These are phyloP conservation scores for Eueides isabella DNA, from an alignment of 1,140 invertebrate species.

Conservation along the genomic window DNA sequence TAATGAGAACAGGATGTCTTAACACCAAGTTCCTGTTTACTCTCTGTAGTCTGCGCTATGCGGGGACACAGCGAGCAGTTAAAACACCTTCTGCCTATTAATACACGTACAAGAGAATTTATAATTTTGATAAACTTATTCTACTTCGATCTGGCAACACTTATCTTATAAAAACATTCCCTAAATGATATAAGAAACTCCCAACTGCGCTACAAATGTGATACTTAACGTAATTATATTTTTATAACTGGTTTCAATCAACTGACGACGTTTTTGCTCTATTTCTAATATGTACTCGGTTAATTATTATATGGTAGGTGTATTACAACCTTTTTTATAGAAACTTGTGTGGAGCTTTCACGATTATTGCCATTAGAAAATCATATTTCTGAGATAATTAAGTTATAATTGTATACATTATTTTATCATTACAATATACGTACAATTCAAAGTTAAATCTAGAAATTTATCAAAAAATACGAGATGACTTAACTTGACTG, in stretches of 20 bases:
- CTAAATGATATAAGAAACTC: background rate
- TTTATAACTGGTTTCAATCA: background rate
- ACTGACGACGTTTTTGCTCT: background rate
- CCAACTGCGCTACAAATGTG: background rate
- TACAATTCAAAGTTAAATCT: too few species aligned
- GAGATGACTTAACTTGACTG: too few species aligned
- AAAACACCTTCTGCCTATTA: too few species aligned
- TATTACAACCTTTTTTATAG: constrained; percentile 4
- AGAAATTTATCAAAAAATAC: too few species aligned
- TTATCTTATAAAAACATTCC: too few species aligned
- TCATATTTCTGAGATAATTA: constrained; percentile 10
- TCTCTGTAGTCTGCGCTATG: too few species aligned
- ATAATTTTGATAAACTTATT: too few species aligned
- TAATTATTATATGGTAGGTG: background rate
- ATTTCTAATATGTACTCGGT: background rate
- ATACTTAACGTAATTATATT: background rate
- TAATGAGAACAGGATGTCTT: too few species aligned
- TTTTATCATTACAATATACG: background rate
- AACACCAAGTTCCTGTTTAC: too few species aligned
- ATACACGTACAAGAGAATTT: too few species aligned
- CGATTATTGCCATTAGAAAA: constrained; percentile 13
- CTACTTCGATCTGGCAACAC: background rate
- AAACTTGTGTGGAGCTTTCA: constrained; percentile 2
- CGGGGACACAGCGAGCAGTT: too few species aligned
- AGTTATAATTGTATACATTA: background rate